Evolutionary conservation across 2,888 invertebrate genomes (phyloP).

Genomic region (Hofmannophila pseudospretella): DNA sequence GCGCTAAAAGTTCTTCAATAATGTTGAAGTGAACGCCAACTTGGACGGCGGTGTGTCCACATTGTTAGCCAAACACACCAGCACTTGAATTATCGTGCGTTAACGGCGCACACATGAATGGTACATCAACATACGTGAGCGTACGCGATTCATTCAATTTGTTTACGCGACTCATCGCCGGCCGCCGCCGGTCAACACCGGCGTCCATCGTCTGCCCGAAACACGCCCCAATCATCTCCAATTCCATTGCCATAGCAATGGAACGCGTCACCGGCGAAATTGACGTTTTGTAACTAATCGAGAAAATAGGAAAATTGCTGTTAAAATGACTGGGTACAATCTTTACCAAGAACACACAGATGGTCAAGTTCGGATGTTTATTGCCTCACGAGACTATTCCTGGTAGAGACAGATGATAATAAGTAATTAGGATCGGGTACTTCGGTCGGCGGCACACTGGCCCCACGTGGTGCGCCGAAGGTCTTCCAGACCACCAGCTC

Average conservation of each 20-base stretch:
- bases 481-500: slow-evolving; percentile 55
- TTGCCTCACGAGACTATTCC: no score
- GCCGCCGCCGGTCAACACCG: slow-evolving; percentile 65
- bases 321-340: no score
- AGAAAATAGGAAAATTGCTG: no score
- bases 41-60: slow-evolving; percentile 22
- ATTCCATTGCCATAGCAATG: slow-evolving; percentile 14
- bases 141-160: slow-evolving; percentile 75
- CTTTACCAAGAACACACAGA: no score
- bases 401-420: background rate
- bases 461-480: slow-evolving; percentile 11
- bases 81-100: slow-evolving; percentile 64
- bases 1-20: no score
- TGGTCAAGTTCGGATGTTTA: no score
- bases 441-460: slow-evolving; percentile 1
- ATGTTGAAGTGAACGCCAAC: slow-evolving; percentile 1
- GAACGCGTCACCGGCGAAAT: background rate
- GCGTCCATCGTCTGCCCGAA: slow-evolving; percentile 56
- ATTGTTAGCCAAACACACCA: slow-evolving; percentile 50
- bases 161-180: slow-evolving; percentile 58
- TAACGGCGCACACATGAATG: slow-evolving; percentile 70
- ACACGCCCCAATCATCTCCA: slow-evolving; percentile 30
- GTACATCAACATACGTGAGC: slow-evolving; percentile 54
- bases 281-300: no score
- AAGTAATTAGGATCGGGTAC: background rate